A percentile compares a stretch with the other conserved stretches of the same genome.
These are phyloP conservation scores for Nycticebus coucang DNA, from an alignment of 2,113 vertebrate genomes.

Conservation along the genomic window DNA sequence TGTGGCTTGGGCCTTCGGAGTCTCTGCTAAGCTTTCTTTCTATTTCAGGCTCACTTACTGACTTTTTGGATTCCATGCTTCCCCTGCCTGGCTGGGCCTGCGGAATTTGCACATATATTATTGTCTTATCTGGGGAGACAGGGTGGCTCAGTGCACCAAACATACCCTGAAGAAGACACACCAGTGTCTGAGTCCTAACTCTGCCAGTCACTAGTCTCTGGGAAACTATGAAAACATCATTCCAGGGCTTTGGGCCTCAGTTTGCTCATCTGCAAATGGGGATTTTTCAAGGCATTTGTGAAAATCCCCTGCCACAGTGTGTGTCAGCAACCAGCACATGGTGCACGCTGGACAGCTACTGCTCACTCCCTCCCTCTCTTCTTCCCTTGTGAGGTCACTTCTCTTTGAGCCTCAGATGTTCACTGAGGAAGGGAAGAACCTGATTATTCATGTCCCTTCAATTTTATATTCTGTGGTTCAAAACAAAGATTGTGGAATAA, in stretches of 20 bases:
- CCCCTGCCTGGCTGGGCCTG: background rate
- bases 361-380: background rate
- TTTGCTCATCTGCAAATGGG: background rate
- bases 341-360: accelerated
- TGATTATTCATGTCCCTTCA: background rate
- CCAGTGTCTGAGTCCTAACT: background rate
- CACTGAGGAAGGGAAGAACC: background rate
- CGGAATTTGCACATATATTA: background rate
- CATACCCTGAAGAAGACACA: background rate
- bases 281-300: background rate
- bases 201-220: background rate
- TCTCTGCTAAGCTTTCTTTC: background rate
- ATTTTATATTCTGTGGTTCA: background rate
- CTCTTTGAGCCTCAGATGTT: background rate
- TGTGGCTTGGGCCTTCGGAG: background rate
- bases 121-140: background rate
- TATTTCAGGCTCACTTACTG: too few relatives aligned
- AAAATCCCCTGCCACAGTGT: background rate
- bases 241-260: background rate
- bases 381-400: background rate
- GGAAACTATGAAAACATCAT: background rate
- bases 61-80: background rate
- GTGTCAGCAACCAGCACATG: background rate
- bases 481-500: background rate
- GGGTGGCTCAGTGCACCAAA: background rate